Base-by-base conservation (phyloP, 2,797 vertebrate genomes). In the Pyrocephalus nanus region DNA sequence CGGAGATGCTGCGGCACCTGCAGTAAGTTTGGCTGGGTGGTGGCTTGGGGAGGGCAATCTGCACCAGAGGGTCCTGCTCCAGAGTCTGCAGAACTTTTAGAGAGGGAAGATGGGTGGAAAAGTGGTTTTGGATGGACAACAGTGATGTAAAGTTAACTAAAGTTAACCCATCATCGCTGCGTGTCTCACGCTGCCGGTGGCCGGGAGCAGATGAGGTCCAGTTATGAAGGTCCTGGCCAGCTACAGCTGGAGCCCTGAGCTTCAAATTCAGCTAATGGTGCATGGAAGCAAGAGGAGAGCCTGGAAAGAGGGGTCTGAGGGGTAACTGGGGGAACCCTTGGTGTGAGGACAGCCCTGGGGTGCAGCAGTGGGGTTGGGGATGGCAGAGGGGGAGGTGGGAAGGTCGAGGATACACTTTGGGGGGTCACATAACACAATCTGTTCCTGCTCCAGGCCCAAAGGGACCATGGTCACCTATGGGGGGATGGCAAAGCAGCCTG, bases 401-500 rank as follows among this genome's bases (percentile, higher is more conserved):
- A 36, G 45, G 29, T 21, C 50, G 36, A 16, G 72, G 55, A 58
- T 65, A 22, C 40, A 3, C 3, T 1, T 17, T 61, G 32, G 23
- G 57, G 61, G 27, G 21, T 32, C 6, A 0, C 40, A 5, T 34
- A 32, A 51, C 54, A 30, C 9, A 10, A 2, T 6, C 13, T 4
- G 38, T 43, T 78, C 80, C 19, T 79, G 38, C 77, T 95, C 18
- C 88, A 99, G 99, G 94, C 96, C 95, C 62, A 98, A 98, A 79
- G 99, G 99, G 48, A 98, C 98, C 73, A 98, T 99, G 98, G 99
- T 99, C 97, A 99, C 99, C 4, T 99, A 99, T 1, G 99, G 99
- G 15, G 99, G 99, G 19, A 99, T 99, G 99, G 98, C 99, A 93
- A 99, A 98, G 95, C 99, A 99, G 96, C 99, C 99, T 1, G 97